Evolutionary conservation across 2,797 vertebrate genomes (phyloP).

Genomic region (Chrysocyon brachyurus): DNA sequence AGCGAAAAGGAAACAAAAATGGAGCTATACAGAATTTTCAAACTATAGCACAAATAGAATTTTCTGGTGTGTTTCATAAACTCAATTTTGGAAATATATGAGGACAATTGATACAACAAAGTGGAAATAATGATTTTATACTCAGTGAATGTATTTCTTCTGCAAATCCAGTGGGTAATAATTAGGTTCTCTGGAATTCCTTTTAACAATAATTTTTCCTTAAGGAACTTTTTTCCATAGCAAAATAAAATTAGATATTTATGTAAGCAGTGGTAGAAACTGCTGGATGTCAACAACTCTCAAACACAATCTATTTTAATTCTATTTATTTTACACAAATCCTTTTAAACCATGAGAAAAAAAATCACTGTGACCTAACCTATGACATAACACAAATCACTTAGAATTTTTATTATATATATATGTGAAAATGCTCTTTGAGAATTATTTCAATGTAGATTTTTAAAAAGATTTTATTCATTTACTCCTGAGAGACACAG

Average conservation of each 20-base stretch:
- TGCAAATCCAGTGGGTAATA: neutral
- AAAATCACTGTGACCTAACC: neutral
- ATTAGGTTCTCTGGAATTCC: neutral
- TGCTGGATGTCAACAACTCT: neutral
- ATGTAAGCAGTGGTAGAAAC: conserved; percentile 7
- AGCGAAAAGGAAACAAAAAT: neutral
- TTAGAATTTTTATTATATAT: neutral
- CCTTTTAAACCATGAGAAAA: neutral
- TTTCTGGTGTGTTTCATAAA: conserved; percentile 7
- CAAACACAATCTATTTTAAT: neutral
- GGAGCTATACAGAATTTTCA: neutral
- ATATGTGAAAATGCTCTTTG: neutral
- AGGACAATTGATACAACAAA: neutral
- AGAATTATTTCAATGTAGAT: neutral
- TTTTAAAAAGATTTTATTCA: neutral
- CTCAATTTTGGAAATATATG: neutral
- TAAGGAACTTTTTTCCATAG: neutral
- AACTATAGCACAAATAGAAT: neutral
- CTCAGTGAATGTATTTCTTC: neutral
- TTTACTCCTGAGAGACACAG: too few relatives aligned
- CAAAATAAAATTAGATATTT: conserved; percentile 45
- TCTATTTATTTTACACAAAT: neutral
- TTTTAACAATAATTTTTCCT: conserved; percentile 24
- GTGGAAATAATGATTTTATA: neutral
- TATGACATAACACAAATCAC: neutral